A percentile compares a stretch with the other conserved stretches of the same genome.
Conservation (phyloP, 1,140 invertebrate species). For the Anoplophora glabripennis region DNA sequence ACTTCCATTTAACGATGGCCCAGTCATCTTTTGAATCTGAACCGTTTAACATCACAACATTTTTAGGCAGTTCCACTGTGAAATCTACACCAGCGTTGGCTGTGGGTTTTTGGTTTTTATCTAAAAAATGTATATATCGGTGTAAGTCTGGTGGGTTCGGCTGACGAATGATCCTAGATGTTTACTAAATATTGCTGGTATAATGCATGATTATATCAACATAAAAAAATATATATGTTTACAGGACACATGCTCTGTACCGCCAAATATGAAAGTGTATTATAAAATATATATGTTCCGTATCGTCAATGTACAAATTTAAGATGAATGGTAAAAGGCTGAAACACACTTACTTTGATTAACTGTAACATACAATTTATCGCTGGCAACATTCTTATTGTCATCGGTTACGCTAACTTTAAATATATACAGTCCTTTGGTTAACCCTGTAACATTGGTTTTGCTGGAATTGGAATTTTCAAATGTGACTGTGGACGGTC, state of each 20-base stretch:
- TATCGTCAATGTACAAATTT: background rate
- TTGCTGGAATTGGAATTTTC: conserved; percentile 50
- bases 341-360: conserved; percentile 75
- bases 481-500: conserved; percentile 59
- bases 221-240: too few relatives aligned
- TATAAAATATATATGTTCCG: too few relatives aligned
- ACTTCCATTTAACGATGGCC: conserved; percentile 78
- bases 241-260: too few relatives aligned
- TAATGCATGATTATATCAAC: too few relatives aligned
- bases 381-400: conserved; percentile 73
- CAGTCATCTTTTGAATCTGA: conserved; percentile 84
- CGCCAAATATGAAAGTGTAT: too few relatives aligned
- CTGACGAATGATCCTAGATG: too few relatives aligned
- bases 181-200: too few relatives aligned
- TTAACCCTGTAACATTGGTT: conserved; percentile 76
- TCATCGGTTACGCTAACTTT: conserved; percentile 82
- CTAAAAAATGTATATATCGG: too few relatives aligned
- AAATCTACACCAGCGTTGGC: conserved; percentile 85
- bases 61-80: conserved; percentile 70
- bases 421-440: conserved; percentile 81
- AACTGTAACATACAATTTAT: conserved; percentile 74
- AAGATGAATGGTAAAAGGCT: background rate
- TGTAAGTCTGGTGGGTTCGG: too few relatives aligned
- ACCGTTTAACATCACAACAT: conserved; percentile 79
- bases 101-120: conserved; percentile 83